Conservation (phyloP, 2,888 invertebrate genomes). For the Chromoteleia sp. region DNA sequence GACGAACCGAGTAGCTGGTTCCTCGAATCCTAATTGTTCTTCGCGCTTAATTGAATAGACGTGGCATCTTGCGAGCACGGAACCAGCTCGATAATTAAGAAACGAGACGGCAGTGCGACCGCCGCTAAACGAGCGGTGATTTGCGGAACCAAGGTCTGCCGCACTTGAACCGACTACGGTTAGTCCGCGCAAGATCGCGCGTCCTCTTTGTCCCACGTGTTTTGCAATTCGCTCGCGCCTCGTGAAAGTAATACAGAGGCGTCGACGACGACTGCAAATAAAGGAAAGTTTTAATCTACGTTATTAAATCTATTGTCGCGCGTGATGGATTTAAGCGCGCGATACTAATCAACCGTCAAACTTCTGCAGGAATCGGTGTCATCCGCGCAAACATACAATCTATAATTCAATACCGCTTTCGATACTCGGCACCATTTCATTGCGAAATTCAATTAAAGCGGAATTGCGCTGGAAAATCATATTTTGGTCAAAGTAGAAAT, state of each 20-base stretch:
- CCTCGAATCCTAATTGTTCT: conserved; percentile 32
- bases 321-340: conserved; percentile 12
- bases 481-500: too few species aligned
- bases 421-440: not conserved
- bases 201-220: conserved; percentile 29
- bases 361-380: conserved; percentile 25
- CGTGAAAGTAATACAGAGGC: conserved; percentile 43
- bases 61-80: conserved; percentile 1
- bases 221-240: conserved; percentile 6
- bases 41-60: conserved; percentile 27
- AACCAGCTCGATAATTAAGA: conserved; percentile 15
- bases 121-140: conserved; percentile 31
- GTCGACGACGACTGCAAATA: conserved; percentile 22
- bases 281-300: conserved; percentile 30
- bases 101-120: not conserved
- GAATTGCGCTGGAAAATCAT: not conserved
- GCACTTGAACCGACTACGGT: conserved; percentile 42
- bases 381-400: not conserved
- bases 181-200: conserved; percentile 19
- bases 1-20: conserved; percentile 16
- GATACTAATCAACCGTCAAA: conserved; percentile 28
- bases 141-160: conserved; percentile 29
- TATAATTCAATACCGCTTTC: conserved; percentile 10
- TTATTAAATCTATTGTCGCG: conserved; percentile 33
- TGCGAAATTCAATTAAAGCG: not conserved